These are phyloP conservation scores for Sussaba pulchella DNA, from an alignment of 2,888 invertebrate species.

Conservation along the genomic window DNA sequence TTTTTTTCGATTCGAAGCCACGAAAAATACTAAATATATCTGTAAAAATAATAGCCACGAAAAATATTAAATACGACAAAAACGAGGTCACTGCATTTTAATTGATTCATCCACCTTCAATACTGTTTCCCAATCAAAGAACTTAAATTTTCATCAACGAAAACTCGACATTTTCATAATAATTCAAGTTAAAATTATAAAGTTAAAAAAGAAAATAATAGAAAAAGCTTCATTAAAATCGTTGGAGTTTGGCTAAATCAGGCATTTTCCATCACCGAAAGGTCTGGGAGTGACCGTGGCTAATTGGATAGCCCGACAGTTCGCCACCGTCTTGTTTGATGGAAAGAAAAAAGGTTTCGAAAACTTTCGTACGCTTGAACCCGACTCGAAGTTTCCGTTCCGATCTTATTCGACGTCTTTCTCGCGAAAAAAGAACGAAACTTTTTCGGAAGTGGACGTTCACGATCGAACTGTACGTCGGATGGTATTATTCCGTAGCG, in stretches of 20 bases:
- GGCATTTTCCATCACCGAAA: neutral
- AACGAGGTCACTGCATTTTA: no score
- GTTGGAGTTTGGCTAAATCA: neutral
- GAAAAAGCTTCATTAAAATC: neutral
- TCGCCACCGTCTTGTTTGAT: slow-evolving; percentile 7
- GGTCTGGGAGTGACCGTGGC: slow-evolving; percentile 1
- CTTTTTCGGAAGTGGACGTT: slow-evolving; percentile 9
- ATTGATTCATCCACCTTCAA: no score
- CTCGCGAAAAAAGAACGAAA: slow-evolving; percentile 1
- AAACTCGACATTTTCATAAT: no score
- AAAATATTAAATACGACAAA: no score
- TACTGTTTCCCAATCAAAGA: no score
- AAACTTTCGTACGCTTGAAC: slow-evolving; percentile 25
- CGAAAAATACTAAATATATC: no score
- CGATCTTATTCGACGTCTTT: neutral
- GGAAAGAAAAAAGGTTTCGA: slow-evolving; percentile 5
- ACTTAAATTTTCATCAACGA: no score
- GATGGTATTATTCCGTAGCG: slow-evolving; percentile 15
- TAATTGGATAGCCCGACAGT: slow-evolving; percentile 4
- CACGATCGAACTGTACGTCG: neutral
- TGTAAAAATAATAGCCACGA: no score
- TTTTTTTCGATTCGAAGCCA: neutral
- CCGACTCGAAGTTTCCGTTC: neutral
- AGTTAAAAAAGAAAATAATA: neutral
- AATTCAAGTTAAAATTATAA: neutral